phyloP scores from a whole-genome alignment of 2,113 vertebrate genomes.

The Oxygymnocypris stewartii region DNA sequence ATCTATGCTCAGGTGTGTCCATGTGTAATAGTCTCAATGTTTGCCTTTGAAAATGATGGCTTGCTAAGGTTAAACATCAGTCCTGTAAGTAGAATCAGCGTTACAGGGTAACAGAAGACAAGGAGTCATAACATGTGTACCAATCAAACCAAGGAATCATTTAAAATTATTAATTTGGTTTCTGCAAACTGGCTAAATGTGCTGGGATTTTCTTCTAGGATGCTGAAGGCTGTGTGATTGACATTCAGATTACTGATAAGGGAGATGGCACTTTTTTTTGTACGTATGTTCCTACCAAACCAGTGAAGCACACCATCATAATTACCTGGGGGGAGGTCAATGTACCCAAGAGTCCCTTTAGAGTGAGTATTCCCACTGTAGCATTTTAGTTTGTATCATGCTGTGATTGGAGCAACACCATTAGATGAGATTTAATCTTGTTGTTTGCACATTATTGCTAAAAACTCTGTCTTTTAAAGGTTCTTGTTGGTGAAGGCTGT shows the following conservation, averaged over 20 bases:
- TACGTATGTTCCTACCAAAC: slow-evolving; percentile 86
- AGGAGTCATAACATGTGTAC: neutral
- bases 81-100: neutral
- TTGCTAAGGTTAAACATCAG: neutral
- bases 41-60: neutral
- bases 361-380: slow-evolving; percentile 71
- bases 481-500: slow-evolving; percentile 89
- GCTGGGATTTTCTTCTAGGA: slow-evolving; percentile 74
- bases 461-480: slow-evolving; percentile 70
- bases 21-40: neutral
- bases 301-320: slow-evolving; percentile 95
- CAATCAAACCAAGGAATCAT: too few species aligned
- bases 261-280: slow-evolving; percentile 87
- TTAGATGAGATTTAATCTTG: neutral
- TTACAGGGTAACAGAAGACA: neutral
- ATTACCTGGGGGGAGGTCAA: slow-evolving; percentile 90
- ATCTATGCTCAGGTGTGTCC: slow-evolving; percentile 87
- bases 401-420: neutral
- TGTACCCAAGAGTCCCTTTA: slow-evolving; percentile 91
- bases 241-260: slow-evolving; percentile 89
- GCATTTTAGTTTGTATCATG: neutral
- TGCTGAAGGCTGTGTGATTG: slow-evolving; percentile 85
- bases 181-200: neutral
- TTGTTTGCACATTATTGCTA: neutral
- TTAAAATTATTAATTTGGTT: neutral